These are phyloP conservation scores for Cephus runcator DNA, from an alignment of 2,888 invertebrate species.

Conservation along the genomic window DNA sequence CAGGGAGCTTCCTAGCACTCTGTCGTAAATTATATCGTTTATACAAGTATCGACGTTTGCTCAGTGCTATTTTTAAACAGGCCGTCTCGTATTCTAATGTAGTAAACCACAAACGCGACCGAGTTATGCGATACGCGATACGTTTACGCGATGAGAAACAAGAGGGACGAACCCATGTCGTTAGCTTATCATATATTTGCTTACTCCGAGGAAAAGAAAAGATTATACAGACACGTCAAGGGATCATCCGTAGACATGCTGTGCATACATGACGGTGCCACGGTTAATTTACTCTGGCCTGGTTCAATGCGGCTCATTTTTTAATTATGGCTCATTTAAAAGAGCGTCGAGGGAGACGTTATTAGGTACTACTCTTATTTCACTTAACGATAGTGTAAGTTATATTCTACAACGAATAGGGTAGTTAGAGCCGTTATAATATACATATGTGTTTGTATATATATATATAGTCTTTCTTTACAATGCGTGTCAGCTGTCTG, in stretches of 20 bases:
- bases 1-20: neutral
- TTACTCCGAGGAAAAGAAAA: neutral
- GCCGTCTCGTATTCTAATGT: slow-evolving; percentile 33
- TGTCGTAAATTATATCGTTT: neutral
- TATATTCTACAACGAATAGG: neutral
- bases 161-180: neutral
- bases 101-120: slow-evolving; percentile 51
- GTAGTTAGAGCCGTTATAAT: neutral
- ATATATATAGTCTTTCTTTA: neutral
- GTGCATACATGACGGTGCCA: neutral
- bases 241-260: neutral
- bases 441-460: neutral
- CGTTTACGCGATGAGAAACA: slow-evolving; percentile 6
- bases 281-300: neutral
- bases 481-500: neutral
- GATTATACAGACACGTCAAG: neutral
- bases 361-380: neutral
- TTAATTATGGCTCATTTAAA: neutral
- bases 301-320: neutral
- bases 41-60: slow-evolving; percentile 14
- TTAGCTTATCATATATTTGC: neutral
- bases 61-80: slow-evolving; percentile 44
- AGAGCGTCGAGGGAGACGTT: neutral
- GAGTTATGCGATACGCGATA: slow-evolving; percentile 43
- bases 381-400: neutral